Evolutionary conservation across 2,797 vertebrate species (phyloP).

Genomic region (Hyperoplus immaculatus): DNA sequence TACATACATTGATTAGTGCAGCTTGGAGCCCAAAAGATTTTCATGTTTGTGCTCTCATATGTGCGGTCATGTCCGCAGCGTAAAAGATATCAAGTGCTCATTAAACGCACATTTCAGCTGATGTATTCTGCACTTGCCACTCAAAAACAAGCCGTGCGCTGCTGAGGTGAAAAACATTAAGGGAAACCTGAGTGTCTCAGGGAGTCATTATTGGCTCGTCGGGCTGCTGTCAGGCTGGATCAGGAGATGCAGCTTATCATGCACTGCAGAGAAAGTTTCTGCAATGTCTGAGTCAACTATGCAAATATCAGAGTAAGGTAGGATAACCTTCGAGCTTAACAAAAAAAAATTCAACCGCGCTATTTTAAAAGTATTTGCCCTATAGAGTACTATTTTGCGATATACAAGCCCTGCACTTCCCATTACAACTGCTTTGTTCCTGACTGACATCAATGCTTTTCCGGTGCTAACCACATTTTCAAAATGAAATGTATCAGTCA

Average conservation of each 20-base stretch:
- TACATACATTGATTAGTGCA: conserved; percentile 4
- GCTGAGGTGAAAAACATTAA: conserved; percentile 63
- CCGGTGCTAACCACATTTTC: conserved; percentile 44
- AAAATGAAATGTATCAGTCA: conserved; percentile 57
- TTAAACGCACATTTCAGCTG: conserved; percentile 39
- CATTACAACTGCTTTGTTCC: conserved; percentile 8
- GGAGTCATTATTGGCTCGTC: conserved; percentile 68
- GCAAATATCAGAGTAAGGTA: conserved; percentile 61
- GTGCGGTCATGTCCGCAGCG: neutral
- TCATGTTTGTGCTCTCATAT: neutral
- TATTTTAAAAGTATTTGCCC: conserved; percentile 34
- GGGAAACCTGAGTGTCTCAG: conserved; percentile 50
- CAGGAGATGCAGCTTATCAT: conserved; percentile 66
- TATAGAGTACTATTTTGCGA: conserved; percentile 35
- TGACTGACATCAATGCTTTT: conserved; percentile 6
- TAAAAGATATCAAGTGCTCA: neutral
- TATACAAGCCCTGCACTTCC: conserved; percentile 25
- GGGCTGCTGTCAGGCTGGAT: conserved; percentile 71
- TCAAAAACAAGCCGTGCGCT: conserved; percentile 40
- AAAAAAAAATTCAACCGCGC: conserved; percentile 38
- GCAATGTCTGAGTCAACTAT: conserved; percentile 59
- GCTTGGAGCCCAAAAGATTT: neutral
- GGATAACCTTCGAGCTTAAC: conserved; percentile 22
- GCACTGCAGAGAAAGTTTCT: conserved; percentile 63
- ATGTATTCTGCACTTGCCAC: conserved; percentile 23